Evolutionary conservation across 2,888 invertebrate species (phyloP).

Genomic region (Eutolmus rufibarbis): DNA sequence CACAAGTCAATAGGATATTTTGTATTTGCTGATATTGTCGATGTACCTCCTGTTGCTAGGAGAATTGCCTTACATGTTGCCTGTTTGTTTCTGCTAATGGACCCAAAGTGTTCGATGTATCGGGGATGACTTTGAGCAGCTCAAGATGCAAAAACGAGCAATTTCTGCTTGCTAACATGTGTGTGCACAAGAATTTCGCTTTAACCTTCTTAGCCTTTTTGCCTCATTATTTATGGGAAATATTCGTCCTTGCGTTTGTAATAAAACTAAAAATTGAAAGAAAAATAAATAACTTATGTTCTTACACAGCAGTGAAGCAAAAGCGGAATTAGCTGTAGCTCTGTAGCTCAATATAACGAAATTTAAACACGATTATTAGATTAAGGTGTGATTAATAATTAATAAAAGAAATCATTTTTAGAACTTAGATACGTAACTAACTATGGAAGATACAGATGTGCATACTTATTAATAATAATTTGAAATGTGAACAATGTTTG

Average conservation of each 20-base stretch:
- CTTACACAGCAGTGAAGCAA: background rate
- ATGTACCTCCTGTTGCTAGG: background rate
- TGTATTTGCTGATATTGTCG: background rate
- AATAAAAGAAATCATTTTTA: too few species aligned
- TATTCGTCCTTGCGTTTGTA: background rate
- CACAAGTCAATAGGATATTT: conserved; percentile 34
- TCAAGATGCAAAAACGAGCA: background rate
- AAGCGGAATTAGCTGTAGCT: too few species aligned
- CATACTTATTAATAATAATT: too few species aligned
- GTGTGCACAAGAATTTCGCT: background rate
- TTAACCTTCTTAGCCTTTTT: background rate
- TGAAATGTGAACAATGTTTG: too few species aligned
- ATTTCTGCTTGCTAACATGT: background rate
- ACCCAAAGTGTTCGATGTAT: background rate
- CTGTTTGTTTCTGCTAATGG: background rate
- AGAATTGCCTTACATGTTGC: background rate
- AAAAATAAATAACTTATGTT: too few species aligned
- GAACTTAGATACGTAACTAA: too few species aligned
- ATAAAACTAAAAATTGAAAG: background rate
- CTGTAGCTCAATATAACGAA: too few species aligned
- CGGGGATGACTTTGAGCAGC: background rate
- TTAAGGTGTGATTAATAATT: too few species aligned
- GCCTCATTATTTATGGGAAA: background rate
- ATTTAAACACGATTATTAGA: too few species aligned
- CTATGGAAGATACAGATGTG: too few species aligned